Base-by-base conservation (phyloP, 2,888 invertebrate genomes). In the Cinara cedri region DNA sequence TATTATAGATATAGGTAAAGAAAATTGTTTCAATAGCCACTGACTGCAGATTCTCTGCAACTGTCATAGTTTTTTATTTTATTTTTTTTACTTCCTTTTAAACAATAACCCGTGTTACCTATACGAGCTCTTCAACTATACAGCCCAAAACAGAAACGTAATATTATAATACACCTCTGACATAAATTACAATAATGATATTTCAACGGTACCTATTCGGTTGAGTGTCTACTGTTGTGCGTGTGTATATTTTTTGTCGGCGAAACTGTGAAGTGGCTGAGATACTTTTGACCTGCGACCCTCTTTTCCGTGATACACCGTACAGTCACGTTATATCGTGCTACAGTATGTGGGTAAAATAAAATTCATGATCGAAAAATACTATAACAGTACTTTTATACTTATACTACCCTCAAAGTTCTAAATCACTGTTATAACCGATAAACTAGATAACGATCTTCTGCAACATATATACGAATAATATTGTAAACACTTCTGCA, bases 311-410 rank as follows among this genome's bases (percentile, higher is more conserved):
- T 74, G 72, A 74, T 62, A 51, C 19, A 16, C 62, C 51, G 19
- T 63, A 51, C 14, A 51, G 72, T 74, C 72, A 74, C 72, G 72
- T 74, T 74, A 63, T 63, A 21, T 74, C 72, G 72, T 74, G 72
- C 60, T 21, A 19, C 8, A 3, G 49, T 26, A 1, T 49, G 19
- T 10, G 26, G n/a, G 6, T 21, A 13, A 13, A 8, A 13, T 19
- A 42, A 70, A 63, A 51, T 70, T 42, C 54, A 70, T 42, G 70
- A 70, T 55, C 16, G 54, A 55, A 70, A 54, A 54, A 70, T 42
- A 42, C 34, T 13, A 13, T 42, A 70, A 70, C 70, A 54, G 54
- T 34, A 34, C 34, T 6, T 34, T 6, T 6, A 6, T 34, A 34
- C 34, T 6, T 34, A 34, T 34, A 34, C 34, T 34, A 34, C 34